Base-by-base conservation (phyloP, 2,113 vertebrate genomes). In the Macroglossus sobrinus region DNA sequence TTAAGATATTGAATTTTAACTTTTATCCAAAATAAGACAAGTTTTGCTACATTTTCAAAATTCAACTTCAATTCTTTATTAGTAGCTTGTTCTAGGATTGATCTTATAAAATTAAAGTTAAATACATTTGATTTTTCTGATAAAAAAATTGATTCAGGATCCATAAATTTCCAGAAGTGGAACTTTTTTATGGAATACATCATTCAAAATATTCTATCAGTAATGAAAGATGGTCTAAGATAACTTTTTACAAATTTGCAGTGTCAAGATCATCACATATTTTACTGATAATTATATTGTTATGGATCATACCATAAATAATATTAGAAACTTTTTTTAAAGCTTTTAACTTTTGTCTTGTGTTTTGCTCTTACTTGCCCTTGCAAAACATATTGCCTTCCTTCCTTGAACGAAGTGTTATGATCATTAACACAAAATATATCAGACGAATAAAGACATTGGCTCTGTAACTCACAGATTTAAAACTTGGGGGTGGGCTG, bases 11-110 rank as follows among this genome's bases (percentile, higher is more conserved):
- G 30, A 63, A 80, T 96, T 95, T 78, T 59, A 86, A 91, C 19
- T 47, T 92, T 53, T 86, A 80, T 53, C 6, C 14, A 91, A 66
- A 88, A 88, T 91, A 26, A 90, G 28, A 4, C 14, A 89, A 72
- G 57, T 84, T 86, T 96, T 92, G 30, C 5, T 86, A 7, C 45
- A 85, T 79, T 93, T 92, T 97, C 30, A 75, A 94, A 94, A 92
- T 92, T 79, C 13, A 80, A 45, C 19, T 93, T 91, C 64, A 74
- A 18, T 69, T 22, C 15, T 45, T 53, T 26, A 57, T 59, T 69
- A 95, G 22, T 40, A 91, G 24, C 11, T 64, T 68, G 28, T 66
- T 92, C 26, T 3, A 89, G 59, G 66, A 87, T 86, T 80, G 95
- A 84, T 45, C 38, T 22, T 95, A 3, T 95, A 43, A 74, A 43